Evolutionary conservation across 2,113 vertebrate genomes (phyloP), one percentile per base, ranked within the genome.

Genomic region (Chaetorhynchus papuensis): DNA sequence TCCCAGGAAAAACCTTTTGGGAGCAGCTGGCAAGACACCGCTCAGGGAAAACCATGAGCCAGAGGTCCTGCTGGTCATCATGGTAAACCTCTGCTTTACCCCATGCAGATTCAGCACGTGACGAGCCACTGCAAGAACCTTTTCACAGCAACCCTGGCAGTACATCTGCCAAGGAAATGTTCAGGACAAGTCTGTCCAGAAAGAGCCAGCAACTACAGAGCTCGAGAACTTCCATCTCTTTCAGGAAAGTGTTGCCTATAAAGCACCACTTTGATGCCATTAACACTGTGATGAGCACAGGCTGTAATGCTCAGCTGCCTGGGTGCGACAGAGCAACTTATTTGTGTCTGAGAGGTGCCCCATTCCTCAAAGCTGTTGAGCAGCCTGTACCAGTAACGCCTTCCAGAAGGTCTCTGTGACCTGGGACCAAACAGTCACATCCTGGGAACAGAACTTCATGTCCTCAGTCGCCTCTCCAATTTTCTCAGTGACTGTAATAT

Each of bases 251-350:
- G 4, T 4, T 47, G 69, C 33, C 41, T 56, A 9, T 11, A 11
- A 44, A 71, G 63, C 63, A n/a, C 23, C 3, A 13, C 27, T 56
- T 14, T 12, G 37, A 64, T 44, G 31, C 21, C 41, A 60, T 8
- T 4, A 53, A 77, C 41, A 27, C 53, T 0, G 0, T 7, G n/a
- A 45, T 6, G 45, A 63, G 54, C 59, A 49, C 0, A 0, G 37
- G 54, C 59, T 66, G 49, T 20, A 60, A 76, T 0, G 7, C 45
- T 61, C 49, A 50, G 61, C 45, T 72, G 61, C 21, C 47, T 27
- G 28, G 15, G 28, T 19, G 24, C 5, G 61, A 68, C 10, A 61
- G 41, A 75, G 45, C 53, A 53, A 19, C 26, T 39, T 22, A 14
- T 10, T n/a, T 22, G 69, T 42, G 8, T 7, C 30, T 5, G 49